phyloP scores from a whole-genome alignment of 2,113 vertebrate species.

The Oceanites oceanicus region DNA sequence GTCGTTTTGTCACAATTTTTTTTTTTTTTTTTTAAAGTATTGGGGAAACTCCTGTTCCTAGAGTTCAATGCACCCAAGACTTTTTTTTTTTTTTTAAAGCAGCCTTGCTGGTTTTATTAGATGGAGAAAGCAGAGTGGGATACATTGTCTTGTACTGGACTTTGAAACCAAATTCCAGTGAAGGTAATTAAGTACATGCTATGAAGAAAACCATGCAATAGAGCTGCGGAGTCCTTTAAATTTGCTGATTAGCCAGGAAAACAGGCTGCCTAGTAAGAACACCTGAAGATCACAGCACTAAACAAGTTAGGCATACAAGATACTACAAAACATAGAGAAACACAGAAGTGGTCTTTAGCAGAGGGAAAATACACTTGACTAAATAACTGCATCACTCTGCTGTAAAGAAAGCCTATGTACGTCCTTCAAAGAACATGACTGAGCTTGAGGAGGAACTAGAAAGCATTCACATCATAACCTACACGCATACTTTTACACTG shows the following conservation, averaged over 20 bases:
- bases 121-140: background rate
- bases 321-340: background rate
- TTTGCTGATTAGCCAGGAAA: background rate
- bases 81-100: background rate
- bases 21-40: background rate
- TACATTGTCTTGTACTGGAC: background rate
- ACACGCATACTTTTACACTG: background rate
- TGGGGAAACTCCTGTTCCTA: background rate
- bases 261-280: background rate
- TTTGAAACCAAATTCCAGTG: slow-evolving; percentile 25
- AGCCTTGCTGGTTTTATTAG: background rate
- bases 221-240: background rate
- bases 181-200: background rate
- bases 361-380: background rate
- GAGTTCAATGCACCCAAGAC: background rate
- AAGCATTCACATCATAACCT: background rate
- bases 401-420: background rate
- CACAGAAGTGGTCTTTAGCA: background rate
- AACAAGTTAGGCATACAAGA: background rate
- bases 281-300: background rate
- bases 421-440: background rate
- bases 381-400: background rate
- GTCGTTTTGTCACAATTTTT: background rate
- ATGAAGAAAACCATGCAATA: background rate
- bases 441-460: background rate